A percentile compares a stretch with the other conserved stretches of the same genome.
phyloP scores from a whole-genome alignment of 2,113 vertebrate genomes.

The Takifugu bimaculatus region DNA sequence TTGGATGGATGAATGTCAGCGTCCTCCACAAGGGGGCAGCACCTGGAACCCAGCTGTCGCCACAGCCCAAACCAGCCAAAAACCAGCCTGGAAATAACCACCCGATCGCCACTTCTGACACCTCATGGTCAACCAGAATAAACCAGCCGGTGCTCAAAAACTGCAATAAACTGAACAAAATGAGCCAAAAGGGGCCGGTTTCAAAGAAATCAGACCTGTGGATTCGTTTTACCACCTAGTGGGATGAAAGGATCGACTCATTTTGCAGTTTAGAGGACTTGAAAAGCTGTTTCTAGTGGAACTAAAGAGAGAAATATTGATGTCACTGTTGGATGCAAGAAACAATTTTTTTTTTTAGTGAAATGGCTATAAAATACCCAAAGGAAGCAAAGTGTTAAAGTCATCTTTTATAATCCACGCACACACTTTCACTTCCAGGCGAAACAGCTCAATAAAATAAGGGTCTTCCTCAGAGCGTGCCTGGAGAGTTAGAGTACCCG shows the following conservation, averaged over 20 bases:
- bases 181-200: too few species aligned
- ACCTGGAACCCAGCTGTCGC: not conserved
- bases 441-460: constrained; percentile 10
- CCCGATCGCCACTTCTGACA: too few species aligned
- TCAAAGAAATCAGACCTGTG: too few species aligned
- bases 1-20: too few species aligned
- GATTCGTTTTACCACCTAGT: not conserved
- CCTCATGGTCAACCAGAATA: too few species aligned
- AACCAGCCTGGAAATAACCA: too few species aligned
- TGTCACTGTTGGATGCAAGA: constrained; percentile 23
- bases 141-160: too few species aligned
- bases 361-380: not conserved
- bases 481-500: constrained; percentile 34
- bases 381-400: too few species aligned
- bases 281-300: constrained; percentile 18
- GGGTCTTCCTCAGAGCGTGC: constrained; percentile 20
- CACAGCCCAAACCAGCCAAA: too few species aligned
- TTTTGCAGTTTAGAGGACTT: constrained; percentile 17
- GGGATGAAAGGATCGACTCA: not conserved
- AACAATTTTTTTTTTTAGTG: constrained; percentile 1
- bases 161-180: not conserved
- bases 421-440: not conserved
- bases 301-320: constrained; percentile 13
- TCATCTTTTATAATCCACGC: too few species aligned
- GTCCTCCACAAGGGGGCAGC: too few species aligned